Percentiles rank a stretch among this genome's conserved stretches.
These are phyloP conservation scores for Holcopasites calliopsidis DNA, from an alignment of 1,140 invertebrate genomes.

Conservation along the genomic window DNA sequence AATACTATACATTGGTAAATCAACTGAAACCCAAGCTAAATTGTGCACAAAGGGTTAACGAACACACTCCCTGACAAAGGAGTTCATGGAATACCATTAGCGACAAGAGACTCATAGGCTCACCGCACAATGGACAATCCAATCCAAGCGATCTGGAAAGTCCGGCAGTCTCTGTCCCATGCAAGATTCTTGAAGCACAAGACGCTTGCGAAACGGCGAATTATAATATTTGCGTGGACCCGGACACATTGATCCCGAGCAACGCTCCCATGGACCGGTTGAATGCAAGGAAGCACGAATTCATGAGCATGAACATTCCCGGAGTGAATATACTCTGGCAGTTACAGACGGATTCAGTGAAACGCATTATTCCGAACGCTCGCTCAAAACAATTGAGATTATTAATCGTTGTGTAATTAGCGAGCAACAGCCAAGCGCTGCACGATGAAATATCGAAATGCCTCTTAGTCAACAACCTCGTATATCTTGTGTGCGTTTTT, in stretches of 20 bases:
- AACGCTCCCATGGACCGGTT: slow-evolving; percentile 22
- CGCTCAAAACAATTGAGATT: slow-evolving; percentile 54
- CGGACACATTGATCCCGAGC: neutral
- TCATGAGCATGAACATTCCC: slow-evolving; percentile 15
- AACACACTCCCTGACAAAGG: slow-evolving; percentile 5
- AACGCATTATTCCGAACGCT: slow-evolving; percentile 35
- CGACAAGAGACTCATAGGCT: neutral
- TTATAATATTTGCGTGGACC: slow-evolving; percentile 14
- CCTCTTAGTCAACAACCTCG: no score
- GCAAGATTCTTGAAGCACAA: slow-evolving; percentile 11
- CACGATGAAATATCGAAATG: slow-evolving; percentile 7
- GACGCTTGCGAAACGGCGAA: slow-evolving; percentile 33
- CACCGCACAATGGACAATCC: neutral
- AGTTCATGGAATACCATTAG: neutral
- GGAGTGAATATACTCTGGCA: neutral
- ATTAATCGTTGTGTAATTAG: slow-evolving; percentile 72
- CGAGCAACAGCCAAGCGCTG: neutral
- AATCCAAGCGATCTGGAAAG: neutral
- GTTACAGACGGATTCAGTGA: slow-evolving; percentile 20
- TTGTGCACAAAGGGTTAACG: neutral
- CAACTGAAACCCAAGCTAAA: no score
- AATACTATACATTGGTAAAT: no score
- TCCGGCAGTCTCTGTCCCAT: neutral
- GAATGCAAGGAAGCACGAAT: slow-evolving; percentile 39
- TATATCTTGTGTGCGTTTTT: no score